A percentile compares a stretch with the other conserved stretches of the same genome.
Evolutionary conservation across 2,888 invertebrate species (phyloP).

Genomic region (Apamea monoglypha): DNA sequence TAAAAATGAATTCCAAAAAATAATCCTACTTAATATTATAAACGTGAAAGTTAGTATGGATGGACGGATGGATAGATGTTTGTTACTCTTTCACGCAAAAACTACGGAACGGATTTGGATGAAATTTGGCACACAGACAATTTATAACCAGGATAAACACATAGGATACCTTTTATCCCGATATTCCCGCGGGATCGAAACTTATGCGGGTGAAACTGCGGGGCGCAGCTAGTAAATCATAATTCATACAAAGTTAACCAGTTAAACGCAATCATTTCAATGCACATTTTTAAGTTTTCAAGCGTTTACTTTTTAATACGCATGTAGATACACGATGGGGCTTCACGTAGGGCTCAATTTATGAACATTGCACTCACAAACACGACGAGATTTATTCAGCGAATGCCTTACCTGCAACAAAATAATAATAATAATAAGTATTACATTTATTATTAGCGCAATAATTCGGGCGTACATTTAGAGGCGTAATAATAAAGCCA

Average conservation of each 20-base stretch:
- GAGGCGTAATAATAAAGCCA: conserved; percentile 5
- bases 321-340: conserved; percentile 35
- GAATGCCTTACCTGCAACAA: conserved; percentile 59
- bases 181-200: too few species aligned
- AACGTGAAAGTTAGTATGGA: too few species aligned
- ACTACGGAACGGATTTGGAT: too few species aligned
- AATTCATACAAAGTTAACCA: background rate
- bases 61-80: too few species aligned
- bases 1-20: background rate
- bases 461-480: conserved; percentile 12
- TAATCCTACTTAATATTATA: too few species aligned
- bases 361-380: conserved; percentile 49
- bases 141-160: too few species aligned
- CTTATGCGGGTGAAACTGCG: too few species aligned
- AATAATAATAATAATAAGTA: conserved; percentile 46
- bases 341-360: conserved; percentile 45
- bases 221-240: background rate
- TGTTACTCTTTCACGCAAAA: too few species aligned
- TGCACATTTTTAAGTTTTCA: conserved; percentile 19
- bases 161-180: too few species aligned
- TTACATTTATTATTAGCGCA: conserved; percentile 24
- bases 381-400: conserved; percentile 27
- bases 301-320: conserved; percentile 32
- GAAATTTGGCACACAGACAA: too few species aligned
- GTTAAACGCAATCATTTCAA: conserved; percentile 7